Evolutionary conservation across 2,888 invertebrate species (phyloP), one percentile per base, ranked within the genome.

Genomic region (Chymomyza procnemis): DNA sequence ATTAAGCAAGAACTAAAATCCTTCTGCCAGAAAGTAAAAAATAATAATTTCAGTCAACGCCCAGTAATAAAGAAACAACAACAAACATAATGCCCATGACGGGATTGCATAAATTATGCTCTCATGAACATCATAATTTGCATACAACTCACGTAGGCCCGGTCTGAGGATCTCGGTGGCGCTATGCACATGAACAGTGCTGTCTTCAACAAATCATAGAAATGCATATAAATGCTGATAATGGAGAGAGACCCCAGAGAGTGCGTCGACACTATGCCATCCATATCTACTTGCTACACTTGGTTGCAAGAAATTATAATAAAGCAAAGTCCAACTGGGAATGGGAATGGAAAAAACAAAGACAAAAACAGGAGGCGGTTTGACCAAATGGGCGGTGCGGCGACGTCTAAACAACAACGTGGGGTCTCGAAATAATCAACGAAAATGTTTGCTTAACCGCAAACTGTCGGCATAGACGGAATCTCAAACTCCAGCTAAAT

Each of bases 121-220:
- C 1, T 41, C 12, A 12, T 41, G 12, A 3, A 41, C 12, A 41
- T 41, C 9, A 41, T 19, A 67, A 65, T 67, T 61, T 65, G 65
- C 66, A 74, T 67, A 48, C 79, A 69, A 60, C 69, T 66, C 85
- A 85, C 79, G 82, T 76, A 26, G 6, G 57, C 61, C 22, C 67
- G 56, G 60, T 62, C 65, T 52, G 48, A 64, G 69, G 57, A 72
- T 69, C 73, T 50, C 26, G 26, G 56, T 66, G 78, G 69, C 69
- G 81, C 81, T 84, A 14, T 41, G 3, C 2, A 41, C 12, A 41
- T 41, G 12, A 3, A 12, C 12, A 12, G 16, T 18, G 50, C 19
- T 63, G 74, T 64, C n/a, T n/a, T n/a, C 70, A 70, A 75, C 75
- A 76, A 70, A 75, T 76, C 67, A 71, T 63, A 58, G 62, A 47